Evolutionary conservation across 2,888 invertebrate genomes (phyloP), one percentile per base, ranked within the genome.

Genomic region (Cryptocephalus primarius): DNA sequence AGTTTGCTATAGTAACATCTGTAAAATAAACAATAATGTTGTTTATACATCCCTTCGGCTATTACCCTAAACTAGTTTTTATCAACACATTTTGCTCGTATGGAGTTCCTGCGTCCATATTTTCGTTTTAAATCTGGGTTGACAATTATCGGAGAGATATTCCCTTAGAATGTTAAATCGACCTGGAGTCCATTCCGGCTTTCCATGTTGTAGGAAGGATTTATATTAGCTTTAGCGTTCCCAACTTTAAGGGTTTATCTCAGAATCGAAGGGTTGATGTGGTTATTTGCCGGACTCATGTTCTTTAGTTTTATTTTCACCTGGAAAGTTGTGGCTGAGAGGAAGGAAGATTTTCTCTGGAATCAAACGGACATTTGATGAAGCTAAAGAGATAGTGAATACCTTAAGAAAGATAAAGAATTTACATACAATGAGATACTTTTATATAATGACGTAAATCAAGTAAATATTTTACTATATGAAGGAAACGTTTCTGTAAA

Each of bases 71-170:
- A 34, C 10, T 9, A 34, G 9, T 9, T 36, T 6, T 11, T 4
- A 11, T n/a, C 36, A 36, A 71, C 86, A 38, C 67, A 75, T 0
- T 86, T 83, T 79, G 65, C 88, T 36, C 88, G 88, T 88, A 6
- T 65, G 78, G 6, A 78, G 85, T 0, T 67, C 88, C 33, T 75
- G 88, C 1, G 55, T 83, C 10, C 88, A 82, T 70, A 83, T 87
- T 49, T 69, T 81, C 44, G 78, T 82, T 0, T 88, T 86, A 70
- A 83, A 85, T 49, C 3, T 61, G 69, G 79, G 80, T 88, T 88
- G 88, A 83, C 86, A 0, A 79, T 89, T 36, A 79, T 87, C 74
- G 82, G 85, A 1, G 90, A 90, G 67, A 77, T 90, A 67, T 82
- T 91, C 66, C 81, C 91, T 32, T 71, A 82, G 0, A 82, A 85